A percentile compares a stretch with the other conserved stretches of the same genome.
Evolutionary conservation across 2,113 vertebrate species (phyloP).

Genomic region (Herpetotheres cachinnans): DNA sequence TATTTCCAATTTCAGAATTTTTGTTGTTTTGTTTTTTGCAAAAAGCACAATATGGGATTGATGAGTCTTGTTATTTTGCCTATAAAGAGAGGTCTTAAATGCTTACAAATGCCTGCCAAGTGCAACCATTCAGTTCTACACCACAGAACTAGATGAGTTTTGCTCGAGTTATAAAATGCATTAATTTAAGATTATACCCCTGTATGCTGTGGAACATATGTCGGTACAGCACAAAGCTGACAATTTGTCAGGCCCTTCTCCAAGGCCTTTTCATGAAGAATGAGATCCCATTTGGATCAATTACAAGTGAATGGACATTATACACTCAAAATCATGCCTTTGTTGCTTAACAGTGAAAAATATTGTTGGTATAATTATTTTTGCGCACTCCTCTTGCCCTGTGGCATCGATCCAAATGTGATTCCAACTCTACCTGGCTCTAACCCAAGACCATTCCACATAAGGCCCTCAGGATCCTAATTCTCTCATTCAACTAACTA

Average conservation of each 20-base stretch:
- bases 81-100: conserved; percentile 48
- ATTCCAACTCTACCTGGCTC: conserved; percentile 29
- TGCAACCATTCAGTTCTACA: conserved; percentile 58
- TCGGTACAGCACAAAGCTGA: conserved; percentile 60
- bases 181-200: conserved; percentile 66
- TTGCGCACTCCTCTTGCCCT: neutral
- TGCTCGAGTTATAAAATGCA: conserved; percentile 58
- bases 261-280: conserved; percentile 51
- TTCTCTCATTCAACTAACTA: neutral
- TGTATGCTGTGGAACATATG: conserved; percentile 61
- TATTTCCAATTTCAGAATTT: neutral
- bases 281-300: conserved; percentile 63
- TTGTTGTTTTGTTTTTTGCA: neutral
- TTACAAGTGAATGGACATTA: conserved; percentile 49
- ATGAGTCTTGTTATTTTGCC: conserved; percentile 55
- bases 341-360: conserved; percentile 57
- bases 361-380: conserved; percentile 47
- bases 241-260: conserved; percentile 62
- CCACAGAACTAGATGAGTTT: conserved; percentile 44
- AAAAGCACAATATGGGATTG: conserved; percentile 33
- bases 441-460: neutral
- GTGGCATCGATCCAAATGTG: neutral
- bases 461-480: neutral
- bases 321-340: conserved; percentile 28
- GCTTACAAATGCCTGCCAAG: conserved; percentile 39